These are phyloP conservation scores for Parasteatoda tepidariorum DNA, from an alignment of 1,140 invertebrate species.

Conservation along the genomic window DNA sequence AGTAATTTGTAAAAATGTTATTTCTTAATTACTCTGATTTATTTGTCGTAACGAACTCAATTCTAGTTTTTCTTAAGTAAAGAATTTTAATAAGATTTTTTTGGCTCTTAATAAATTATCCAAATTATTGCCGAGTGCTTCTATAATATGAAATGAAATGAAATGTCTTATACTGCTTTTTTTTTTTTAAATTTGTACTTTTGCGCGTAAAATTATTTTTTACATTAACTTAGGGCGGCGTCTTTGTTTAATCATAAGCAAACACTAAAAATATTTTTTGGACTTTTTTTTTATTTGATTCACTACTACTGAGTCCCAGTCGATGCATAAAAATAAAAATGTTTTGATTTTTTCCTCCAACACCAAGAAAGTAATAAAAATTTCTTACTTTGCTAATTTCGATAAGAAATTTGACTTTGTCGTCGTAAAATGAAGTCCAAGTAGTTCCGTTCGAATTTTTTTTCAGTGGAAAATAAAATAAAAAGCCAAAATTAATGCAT, in stretches of 20 bases:
- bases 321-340: slow-evolving; percentile 18
- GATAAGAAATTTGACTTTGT: slow-evolving; percentile 34
- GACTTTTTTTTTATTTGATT: slow-evolving; percentile 18
- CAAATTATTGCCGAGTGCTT: slow-evolving; percentile 20
- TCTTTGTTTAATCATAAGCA: slow-evolving; percentile 30
- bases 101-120: slow-evolving; percentile 21
- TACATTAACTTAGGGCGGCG: slow-evolving; percentile 2
- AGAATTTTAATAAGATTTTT: slow-evolving; percentile 21
- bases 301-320: neutral
- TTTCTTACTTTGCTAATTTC: slow-evolving; percentile 39
- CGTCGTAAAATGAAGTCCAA: slow-evolving; percentile 50
- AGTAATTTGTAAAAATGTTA: no score
- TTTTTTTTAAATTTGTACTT: slow-evolving; percentile 11
- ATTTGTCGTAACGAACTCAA: no score
- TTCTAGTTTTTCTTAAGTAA: no score
- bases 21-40: no score
- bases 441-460: slow-evolving; percentile 29
- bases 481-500: slow-evolving; percentile 55
- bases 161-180: slow-evolving; percentile 14
- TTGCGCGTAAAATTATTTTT: slow-evolving; percentile 23
- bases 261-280: neutral
- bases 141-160: slow-evolving; percentile 14
- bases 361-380: slow-evolving; percentile 16
- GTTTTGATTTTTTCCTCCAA: neutral
- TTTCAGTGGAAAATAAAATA: slow-evolving; percentile 39